Evolutionary conservation across 2,797 vertebrate species (phyloP).

Genomic region (Mionectes olivaceus): DNA sequence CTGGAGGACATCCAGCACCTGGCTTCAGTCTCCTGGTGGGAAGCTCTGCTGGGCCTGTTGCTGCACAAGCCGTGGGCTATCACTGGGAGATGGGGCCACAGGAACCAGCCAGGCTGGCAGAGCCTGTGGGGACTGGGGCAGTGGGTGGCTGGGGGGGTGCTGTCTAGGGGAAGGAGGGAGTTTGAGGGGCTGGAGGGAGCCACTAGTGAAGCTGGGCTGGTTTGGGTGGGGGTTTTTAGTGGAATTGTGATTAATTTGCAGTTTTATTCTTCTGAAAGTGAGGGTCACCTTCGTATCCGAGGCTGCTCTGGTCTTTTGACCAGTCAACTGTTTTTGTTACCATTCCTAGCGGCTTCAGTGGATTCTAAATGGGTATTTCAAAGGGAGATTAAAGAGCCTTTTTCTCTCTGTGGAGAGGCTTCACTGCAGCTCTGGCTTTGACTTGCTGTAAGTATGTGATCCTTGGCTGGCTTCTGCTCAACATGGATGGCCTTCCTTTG

Average conservation of each 20-base stretch:
- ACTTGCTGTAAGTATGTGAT: not conserved
- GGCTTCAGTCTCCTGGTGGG: accelerated
- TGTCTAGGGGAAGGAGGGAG: not conserved
- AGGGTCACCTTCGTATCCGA: accelerated
- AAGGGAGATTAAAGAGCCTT: not conserved
- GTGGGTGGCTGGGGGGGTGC: not conserved
- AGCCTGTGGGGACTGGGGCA: not conserved
- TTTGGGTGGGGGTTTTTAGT: not conserved
- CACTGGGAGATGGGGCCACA: accelerated
- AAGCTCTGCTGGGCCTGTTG: accelerated
- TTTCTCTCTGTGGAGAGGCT: not conserved
- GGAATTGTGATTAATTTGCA: not conserved
- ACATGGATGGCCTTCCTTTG: not conserved
- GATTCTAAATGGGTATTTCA: not conserved
- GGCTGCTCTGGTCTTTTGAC: not conserved
- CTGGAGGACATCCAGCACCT: not conserved
- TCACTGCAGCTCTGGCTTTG: not conserved
- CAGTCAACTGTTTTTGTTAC: not conserved
- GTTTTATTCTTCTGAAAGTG: not conserved
- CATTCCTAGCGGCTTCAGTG: not conserved
- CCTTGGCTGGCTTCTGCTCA: not conserved
- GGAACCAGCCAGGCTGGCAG: not conserved
- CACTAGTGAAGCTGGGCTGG: not conserved
- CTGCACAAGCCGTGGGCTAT: accelerated
- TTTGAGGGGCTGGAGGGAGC: not conserved